Percentiles rank a stretch among this genome's conserved stretches.
phyloP scores from a whole-genome alignment of 1,140 invertebrate genomes.

The Centruroides sculpturatus region DNA sequence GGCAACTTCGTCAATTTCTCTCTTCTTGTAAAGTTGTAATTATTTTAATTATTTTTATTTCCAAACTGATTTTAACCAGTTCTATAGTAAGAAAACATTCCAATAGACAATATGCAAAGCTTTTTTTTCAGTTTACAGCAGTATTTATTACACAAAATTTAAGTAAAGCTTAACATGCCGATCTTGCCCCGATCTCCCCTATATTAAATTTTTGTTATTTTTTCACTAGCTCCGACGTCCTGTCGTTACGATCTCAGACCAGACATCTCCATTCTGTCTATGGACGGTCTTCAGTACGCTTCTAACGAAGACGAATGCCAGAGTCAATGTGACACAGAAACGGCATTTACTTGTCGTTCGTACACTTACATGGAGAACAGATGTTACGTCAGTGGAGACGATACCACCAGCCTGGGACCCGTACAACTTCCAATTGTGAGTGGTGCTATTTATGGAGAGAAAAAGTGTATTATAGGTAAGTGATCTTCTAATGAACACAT shows the following conservation, averaged over 20 bases:
- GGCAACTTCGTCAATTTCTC: no score
- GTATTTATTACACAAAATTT: no score
- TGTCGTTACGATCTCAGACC: conserved; percentile 31
- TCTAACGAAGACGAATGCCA: conserved; percentile 32
- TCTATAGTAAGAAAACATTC: no score
- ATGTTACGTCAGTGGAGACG: conserved; percentile 36
- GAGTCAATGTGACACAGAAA: conserved; percentile 32
- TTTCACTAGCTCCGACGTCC: conserved; percentile 29
- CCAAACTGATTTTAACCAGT: no score
- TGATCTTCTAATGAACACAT: no score
- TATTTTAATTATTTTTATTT: no score
- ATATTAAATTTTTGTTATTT: background rate
- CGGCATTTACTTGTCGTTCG: conserved; percentile 27
- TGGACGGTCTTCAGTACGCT: conserved; percentile 36
- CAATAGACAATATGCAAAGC: no score
- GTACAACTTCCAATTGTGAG: conserved; percentile 14
- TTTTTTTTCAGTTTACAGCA: no score
- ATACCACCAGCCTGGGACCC: conserved; percentile 28
- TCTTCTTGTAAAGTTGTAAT: no score
- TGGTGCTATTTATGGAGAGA: conserved; percentile 30
- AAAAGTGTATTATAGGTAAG: conserved; percentile 31
- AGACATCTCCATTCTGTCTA: conserved; percentile 31
- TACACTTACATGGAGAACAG: conserved; percentile 29
- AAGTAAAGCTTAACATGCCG: no score
- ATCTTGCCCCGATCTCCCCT: no score